phyloP scores from a whole-genome alignment of 2,888 invertebrate species.

The Pyralis farinalis region DNA sequence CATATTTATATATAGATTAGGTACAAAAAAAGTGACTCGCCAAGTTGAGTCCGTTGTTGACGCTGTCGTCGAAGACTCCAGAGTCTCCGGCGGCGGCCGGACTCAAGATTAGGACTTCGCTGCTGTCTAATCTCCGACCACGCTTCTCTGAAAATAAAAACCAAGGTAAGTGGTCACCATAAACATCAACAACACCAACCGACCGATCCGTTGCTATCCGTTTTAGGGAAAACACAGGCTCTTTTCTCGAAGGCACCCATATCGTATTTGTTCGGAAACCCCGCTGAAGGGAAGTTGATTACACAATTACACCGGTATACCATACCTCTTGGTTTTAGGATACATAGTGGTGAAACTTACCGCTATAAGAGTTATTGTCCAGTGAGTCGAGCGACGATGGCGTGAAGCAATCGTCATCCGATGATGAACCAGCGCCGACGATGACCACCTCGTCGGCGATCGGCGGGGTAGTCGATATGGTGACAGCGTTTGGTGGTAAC shows the following conservation, averaged over 20 bases:
- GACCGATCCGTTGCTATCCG: too few relatives aligned
- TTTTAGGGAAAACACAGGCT: too few relatives aligned
- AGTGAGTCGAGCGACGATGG: constrained; percentile 88
- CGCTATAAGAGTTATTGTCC: constrained; percentile 77
- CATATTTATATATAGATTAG: too few relatives aligned
- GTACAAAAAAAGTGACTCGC: too few relatives aligned
- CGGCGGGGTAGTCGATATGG: constrained; percentile 73
- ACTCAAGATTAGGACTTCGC: constrained; percentile 91
- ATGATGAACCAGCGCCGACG: constrained; percentile 89
- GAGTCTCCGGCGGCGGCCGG: constrained; percentile 86
- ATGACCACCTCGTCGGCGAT: constrained; percentile 87
- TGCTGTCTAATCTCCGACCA: constrained; percentile 89
- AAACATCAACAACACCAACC: too few relatives aligned
- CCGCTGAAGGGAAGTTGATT: too few relatives aligned
- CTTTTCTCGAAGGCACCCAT: too few relatives aligned
- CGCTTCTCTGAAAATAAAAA: constrained; percentile 49
- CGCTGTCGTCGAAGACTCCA: constrained; percentile 80
- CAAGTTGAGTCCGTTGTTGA: constrained; percentile 50
- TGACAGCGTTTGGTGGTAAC: constrained; percentile 72
- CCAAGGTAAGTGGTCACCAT: too few relatives aligned
- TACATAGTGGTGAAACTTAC: too few relatives aligned
- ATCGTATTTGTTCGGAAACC: too few relatives aligned
- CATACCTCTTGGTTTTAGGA: too few relatives aligned
- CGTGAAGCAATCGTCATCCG: constrained; percentile 88
- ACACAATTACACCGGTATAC: too few relatives aligned